phyloP scores from a whole-genome alignment of 2,113 vertebrate genomes.

The Hypomesus transpacificus region DNA sequence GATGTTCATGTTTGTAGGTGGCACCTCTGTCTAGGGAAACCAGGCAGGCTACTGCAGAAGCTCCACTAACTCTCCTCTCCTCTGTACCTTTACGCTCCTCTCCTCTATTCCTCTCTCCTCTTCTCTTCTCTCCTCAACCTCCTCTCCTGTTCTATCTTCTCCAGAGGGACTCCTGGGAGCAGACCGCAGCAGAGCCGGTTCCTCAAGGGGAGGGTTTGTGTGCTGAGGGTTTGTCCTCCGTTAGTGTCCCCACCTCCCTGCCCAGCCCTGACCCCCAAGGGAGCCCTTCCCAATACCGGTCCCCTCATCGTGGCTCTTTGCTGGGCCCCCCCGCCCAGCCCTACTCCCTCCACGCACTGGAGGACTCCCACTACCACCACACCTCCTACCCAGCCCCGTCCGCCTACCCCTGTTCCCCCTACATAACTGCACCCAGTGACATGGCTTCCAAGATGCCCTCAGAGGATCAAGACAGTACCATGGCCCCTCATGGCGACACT shows the following conservation, averaged over 20 bases:
- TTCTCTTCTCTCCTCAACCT: conserved; percentile 10
- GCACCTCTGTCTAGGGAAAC: background rate
- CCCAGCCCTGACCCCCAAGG: conserved; percentile 68
- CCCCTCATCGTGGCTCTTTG: conserved; percentile 66
- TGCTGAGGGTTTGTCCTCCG: conserved; percentile 68
- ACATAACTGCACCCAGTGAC: conserved; percentile 74
- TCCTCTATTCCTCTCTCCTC: background rate
- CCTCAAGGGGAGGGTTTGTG: conserved; percentile 70
- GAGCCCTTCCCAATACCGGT: conserved; percentile 70
- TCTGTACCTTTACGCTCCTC: background rate
- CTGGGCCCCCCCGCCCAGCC: conserved; percentile 68
- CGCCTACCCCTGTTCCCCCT: conserved; percentile 74
- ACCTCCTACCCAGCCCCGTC: conserved; percentile 66
- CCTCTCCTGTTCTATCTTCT: conserved; percentile 34
- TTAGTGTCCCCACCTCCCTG: conserved; percentile 66
- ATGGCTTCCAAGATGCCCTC: conserved; percentile 72
- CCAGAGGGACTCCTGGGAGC: conserved; percentile 90
- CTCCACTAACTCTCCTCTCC: background rate
- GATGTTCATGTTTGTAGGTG: too few species aligned
- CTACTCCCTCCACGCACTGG: conserved; percentile 80
- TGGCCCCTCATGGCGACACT: conserved; percentile 55
- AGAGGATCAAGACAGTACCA: conserved; percentile 62
- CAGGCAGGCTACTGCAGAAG: background rate
- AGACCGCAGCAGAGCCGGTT: conserved; percentile 68
- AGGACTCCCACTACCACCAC: conserved; percentile 79